These are phyloP conservation scores for Drosophila orosa DNA, from an alignment of 1,140 invertebrate genomes.

Conservation along the genomic window DNA sequence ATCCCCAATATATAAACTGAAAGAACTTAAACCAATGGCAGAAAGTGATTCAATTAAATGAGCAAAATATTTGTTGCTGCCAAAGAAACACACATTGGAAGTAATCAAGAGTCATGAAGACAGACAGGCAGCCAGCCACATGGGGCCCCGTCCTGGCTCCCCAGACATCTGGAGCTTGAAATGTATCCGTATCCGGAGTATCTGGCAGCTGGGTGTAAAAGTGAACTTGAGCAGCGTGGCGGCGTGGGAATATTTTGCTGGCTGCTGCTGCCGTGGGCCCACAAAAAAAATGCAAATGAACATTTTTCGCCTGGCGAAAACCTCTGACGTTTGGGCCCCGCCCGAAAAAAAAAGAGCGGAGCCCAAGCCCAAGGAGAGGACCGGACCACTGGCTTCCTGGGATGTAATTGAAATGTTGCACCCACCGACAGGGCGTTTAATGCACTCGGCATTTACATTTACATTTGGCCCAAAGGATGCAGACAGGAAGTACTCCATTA, in stretches of 20 bases:
- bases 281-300: conserved; percentile 38
- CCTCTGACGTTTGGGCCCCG: conserved; percentile 16
- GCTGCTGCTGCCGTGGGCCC: conserved; percentile 21
- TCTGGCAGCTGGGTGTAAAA: conserved; percentile 53
- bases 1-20: conserved; percentile 41
- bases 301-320: conserved; percentile 42
- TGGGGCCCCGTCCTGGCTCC: conserved; percentile 12
- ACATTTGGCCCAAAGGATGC: conserved; percentile 42
- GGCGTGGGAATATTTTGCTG: conserved; percentile 66
- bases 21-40: conserved; percentile 16
- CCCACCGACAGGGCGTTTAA: conserved; percentile 38
- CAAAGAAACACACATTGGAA: conserved; percentile 14
- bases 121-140: conserved; percentile 23
- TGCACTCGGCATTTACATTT: conserved; percentile 43
- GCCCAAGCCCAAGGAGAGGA: conserved; percentile 15
- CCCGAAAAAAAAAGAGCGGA: conserved; percentile 21
- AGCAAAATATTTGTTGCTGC: conserved; percentile 35
- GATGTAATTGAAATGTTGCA: conserved; percentile 71
- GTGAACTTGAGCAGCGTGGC: conserved; percentile 57
- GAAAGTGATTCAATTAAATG: conserved; percentile 60
- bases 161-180: conserved; percentile 44
- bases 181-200: conserved; percentile 37
- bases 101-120: conserved; percentile 20
- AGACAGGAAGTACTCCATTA: conserved; percentile 65
- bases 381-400: conserved; percentile 21